A percentile compares a stretch with the other conserved stretches of the same genome.
These are phyloP conservation scores for Hylomyscus alleni DNA, from an alignment of 2,797 vertebrate genomes.

Conservation along the genomic window DNA sequence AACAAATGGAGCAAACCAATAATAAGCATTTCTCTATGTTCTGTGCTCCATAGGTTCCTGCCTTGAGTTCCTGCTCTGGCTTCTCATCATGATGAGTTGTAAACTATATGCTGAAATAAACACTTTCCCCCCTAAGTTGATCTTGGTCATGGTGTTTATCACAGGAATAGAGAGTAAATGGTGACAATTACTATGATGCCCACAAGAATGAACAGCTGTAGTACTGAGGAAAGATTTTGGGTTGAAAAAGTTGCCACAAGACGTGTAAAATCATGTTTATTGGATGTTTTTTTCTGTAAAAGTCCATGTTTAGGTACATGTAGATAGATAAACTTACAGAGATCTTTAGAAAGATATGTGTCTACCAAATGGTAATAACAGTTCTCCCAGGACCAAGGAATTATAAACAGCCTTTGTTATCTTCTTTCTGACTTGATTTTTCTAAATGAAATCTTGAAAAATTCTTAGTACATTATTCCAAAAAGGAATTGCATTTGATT, in stretches of 20 bases:
- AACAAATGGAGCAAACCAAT: not conserved
- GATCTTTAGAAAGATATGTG: not conserved
- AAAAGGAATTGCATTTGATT: not conserved
- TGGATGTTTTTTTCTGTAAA: not conserved
- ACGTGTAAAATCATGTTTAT: not conserved
- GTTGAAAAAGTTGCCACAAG: not conserved
- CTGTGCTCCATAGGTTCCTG: not conserved
- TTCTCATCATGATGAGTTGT: not conserved
- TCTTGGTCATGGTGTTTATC: not conserved
- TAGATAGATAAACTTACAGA: not conserved
- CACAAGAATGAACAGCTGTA: not conserved
- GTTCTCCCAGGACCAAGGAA: not conserved
- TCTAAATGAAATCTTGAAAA: not conserved
- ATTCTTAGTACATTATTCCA: not conserved
- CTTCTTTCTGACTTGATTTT: constrained; percentile 13
- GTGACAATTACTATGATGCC: not conserved
- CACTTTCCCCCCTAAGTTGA: not conserved
- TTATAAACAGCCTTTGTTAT: constrained; percentile 37
- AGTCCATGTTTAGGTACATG: not conserved
- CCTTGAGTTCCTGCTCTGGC: not conserved
- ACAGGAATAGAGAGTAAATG: not conserved
- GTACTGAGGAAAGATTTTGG: not conserved
- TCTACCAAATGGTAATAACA: not conserved
- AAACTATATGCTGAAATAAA: not conserved
- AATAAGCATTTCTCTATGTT: not conserved